Evolutionary conservation across 2,797 vertebrate species (phyloP).

Genomic region (Euthynnus affinis): DNA sequence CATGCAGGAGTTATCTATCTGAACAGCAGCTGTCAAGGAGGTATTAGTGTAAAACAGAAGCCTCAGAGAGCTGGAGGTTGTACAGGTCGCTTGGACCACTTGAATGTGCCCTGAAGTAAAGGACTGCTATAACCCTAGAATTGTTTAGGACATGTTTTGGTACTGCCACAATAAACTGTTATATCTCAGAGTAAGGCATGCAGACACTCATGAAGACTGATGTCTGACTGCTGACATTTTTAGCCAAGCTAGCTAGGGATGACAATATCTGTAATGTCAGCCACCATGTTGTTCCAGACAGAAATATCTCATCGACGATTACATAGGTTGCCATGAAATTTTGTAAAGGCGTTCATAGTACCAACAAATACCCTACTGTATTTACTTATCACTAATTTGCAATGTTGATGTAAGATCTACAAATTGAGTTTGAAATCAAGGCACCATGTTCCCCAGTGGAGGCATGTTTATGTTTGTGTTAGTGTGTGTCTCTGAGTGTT

Average conservation of each 20-base stretch:
- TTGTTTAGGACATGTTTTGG: background rate
- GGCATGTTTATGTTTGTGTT: background rate
- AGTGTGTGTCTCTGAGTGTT: constrained; percentile 1
- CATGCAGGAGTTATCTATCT: constrained; percentile 28
- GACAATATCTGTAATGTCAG: background rate
- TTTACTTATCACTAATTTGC: background rate
- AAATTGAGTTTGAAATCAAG: background rate
- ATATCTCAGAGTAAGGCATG: background rate
- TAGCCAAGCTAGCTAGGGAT: no score
- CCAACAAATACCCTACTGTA: background rate
- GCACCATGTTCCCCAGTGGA: background rate
- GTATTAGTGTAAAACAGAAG: constrained; percentile 8
- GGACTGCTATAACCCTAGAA: no score
- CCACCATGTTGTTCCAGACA: background rate
- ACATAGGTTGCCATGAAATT: background rate
- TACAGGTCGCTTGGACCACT: background rate
- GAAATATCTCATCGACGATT: background rate
- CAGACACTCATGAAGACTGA: background rate
- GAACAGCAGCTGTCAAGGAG: constrained; percentile 37
- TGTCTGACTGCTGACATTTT: no score
- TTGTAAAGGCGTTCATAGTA: background rate
- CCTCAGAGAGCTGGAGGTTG: constrained; percentile 8
- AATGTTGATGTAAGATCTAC: background rate
- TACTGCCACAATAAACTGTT: constrained; percentile 14
- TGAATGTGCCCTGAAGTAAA: constrained; percentile 14